phyloP scores from a whole-genome alignment of 1,140 invertebrate species.

The Achatina immaculata region DNA sequence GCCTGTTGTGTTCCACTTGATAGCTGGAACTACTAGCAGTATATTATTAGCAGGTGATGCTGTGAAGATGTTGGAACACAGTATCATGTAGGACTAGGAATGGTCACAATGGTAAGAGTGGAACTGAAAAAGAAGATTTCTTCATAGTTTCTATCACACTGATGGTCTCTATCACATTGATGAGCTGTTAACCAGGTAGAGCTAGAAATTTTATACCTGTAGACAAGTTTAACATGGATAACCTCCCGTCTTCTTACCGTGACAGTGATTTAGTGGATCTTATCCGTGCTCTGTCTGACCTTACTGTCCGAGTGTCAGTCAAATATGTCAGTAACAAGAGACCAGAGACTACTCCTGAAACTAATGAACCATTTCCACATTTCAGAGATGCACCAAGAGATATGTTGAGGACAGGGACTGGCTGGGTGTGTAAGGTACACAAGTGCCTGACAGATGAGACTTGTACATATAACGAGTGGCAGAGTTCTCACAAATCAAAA shows the following conservation, averaged over 20 bases:
- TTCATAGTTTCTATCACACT: no score
- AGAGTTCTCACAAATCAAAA: neutral
- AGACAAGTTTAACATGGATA: neutral
- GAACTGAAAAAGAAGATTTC: no score
- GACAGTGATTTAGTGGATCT: neutral
- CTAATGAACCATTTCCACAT: neutral
- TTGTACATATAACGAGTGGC: neutral
- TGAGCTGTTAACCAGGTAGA: no score
- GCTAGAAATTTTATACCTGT: constrained; percentile 6
- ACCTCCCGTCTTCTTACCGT: neutral
- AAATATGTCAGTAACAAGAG: neutral
- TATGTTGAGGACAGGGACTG: neutral
- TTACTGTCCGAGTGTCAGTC: neutral
- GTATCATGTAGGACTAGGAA: no score
- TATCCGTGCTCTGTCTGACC: neutral
- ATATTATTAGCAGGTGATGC: no score
- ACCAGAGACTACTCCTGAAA: neutral
- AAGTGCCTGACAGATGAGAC: neutral
- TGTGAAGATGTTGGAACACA: no score
- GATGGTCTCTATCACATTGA: no score
- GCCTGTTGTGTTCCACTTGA: no score
- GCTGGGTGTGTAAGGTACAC: neutral
- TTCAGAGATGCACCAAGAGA: neutral
- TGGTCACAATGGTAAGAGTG: no score
- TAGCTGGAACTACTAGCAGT: no score